These are phyloP conservation scores for Proterorhinus semilunaris DNA, from an alignment of 2,113 vertebrate genomes.

Conservation along the genomic window DNA sequence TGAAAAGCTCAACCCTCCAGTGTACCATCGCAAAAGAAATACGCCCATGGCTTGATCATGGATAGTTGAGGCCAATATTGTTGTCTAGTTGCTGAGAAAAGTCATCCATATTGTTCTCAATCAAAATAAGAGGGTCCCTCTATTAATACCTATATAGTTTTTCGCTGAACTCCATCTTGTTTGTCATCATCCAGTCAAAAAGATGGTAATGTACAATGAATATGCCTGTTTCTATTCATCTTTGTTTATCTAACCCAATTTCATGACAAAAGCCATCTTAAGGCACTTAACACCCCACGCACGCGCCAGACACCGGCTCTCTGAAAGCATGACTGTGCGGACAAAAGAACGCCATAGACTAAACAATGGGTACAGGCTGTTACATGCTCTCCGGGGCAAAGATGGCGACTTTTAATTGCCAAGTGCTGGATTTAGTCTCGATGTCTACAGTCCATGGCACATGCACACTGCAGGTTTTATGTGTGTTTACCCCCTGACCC, in stretches of 20 bases:
- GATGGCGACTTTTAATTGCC: background rate
- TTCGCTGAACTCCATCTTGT: background rate
- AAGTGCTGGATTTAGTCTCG: background rate
- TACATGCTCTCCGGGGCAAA: conserved; percentile 1
- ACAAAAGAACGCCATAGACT: background rate
- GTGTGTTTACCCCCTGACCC: background rate
- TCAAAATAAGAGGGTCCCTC: no score
- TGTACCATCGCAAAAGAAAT: background rate
- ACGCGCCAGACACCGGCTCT: background rate
- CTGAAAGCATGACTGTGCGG: background rate
- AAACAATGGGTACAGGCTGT: conserved; percentile 6
- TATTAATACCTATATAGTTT: background rate
- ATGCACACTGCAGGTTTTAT: background rate
- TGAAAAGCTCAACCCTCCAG: background rate
- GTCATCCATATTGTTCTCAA: no score
- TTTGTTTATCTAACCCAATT: background rate
- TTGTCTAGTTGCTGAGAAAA: no score
- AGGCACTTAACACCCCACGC: background rate
- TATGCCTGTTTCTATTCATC: background rate
- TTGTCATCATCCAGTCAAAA: background rate
- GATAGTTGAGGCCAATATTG: background rate
- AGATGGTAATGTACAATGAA: no score
- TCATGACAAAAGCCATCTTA: background rate
- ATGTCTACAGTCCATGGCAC: background rate
- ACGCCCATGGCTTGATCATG: background rate